Base-by-base conservation (phyloP, 2,888 invertebrate genomes). In the Dendrolimus houi region DNA sequence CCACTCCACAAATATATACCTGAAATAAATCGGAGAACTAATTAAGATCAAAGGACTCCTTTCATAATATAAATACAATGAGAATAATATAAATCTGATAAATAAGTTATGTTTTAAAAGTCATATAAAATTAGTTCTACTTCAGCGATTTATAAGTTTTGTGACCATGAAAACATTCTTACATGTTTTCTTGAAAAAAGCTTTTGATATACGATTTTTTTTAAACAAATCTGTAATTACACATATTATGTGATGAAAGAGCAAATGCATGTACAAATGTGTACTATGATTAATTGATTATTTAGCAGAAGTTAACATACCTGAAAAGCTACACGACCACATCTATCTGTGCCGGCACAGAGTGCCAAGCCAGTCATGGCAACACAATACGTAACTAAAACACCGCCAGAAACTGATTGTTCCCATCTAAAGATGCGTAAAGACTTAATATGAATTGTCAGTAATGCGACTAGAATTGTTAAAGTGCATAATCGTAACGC, bases 391-490 rank as follows among this genome's bases (percentile, higher is more conserved):
- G 86, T 81, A n/a, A 84, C 75, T 1, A 84, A 55, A 1, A 86
- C 57, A 0, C 87, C 87, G 0, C 83, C 85, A 6, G 81, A 72
- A 9, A 85, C 79, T 0, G 79, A 69, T 55, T 79, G 81, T 62
- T 87, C 87, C 85, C 84, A 87, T 0, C 77, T 74, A 58, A 85
- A 85, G 17, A 84, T 74, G 40, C 77, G 71, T 62, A 85, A 52
- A 0, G 82, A 79, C 1, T 80, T 69, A 29, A 84, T 9, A 60
- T 86, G 85, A 55, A 79, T 61, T 1, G 74, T 77, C 59, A 86
- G 61, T 8, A 72, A 58, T 0, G 65, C 64, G 7, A 79, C 72
- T 40, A 85, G 59, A 1, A 78, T 10, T 2, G 69, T 60, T 12
- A 81, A 53, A 7, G 70, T 71, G 6, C 64, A 9, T 13, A 83